Base-by-base conservation (phyloP, 2,888 invertebrate genomes). In the Hipparchia sbordonii region DNA sequence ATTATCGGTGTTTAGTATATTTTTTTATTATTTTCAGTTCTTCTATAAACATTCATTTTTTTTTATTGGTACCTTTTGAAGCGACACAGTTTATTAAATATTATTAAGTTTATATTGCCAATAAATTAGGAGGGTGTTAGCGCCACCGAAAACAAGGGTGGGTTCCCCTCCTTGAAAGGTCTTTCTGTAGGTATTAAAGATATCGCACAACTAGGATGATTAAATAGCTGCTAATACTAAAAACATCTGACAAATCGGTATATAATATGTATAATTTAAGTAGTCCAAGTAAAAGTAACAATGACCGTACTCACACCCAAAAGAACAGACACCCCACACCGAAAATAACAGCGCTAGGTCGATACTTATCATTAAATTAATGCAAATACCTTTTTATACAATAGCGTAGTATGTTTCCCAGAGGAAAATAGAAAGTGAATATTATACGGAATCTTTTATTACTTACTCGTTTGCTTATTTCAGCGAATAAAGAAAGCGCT, bases 391-490 rank as follows among this genome's bases (percentile, higher is more conserved):
- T 68, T 68, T 48, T 68, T 60, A 68, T 68, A 68, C 68, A 68
- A 68, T 60, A 51, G 51, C 60, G 33, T 51, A 51, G 60, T 52
- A 56, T 56, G 59, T 48, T 51, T 39, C 60, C 39, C 39, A 51
- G 52, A 68, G 68, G 59, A 12, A n/a, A 60, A n/a, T 9, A 60
- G 60, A 68, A 60, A 60, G 68, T 68, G 51, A 68, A 68, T 68
- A 68, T 68, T 60, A 68, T 68, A 68, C 68, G 60, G 60, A 68
- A 68, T 68, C 9, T 68, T 67, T 68, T 60, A 68, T 60, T 60
- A 23, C 67, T 5, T 60, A 12, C 48, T 46, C 67, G 67, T 67
- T 67, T 67, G 56, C 65, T 63, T 65, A 52, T 57, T 67, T 67
- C 67, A 54, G 57, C 57, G 67, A 67, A 67, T 67, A 67, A 67